Evolutionary conservation across 2,797 vertebrate species (phyloP).

Genomic region (Loriculus beryllinus): DNA sequence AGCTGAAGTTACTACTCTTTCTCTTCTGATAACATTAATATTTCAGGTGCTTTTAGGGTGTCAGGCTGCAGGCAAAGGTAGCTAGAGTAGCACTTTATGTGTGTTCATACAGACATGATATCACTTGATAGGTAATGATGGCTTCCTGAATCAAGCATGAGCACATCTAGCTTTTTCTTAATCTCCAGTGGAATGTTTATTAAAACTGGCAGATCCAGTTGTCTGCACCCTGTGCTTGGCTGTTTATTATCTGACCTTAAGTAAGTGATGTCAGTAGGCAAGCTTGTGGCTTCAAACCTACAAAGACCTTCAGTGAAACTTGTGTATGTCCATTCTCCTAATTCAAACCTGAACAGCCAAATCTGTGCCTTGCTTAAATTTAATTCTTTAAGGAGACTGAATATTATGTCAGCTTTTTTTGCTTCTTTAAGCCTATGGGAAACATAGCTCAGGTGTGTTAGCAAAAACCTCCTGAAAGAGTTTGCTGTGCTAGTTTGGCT

Average conservation of each 20-base stretch:
- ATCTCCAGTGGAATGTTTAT: neutral
- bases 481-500: neutral
- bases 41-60: neutral
- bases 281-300: neutral
- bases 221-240: neutral
- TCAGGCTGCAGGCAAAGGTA: neutral
- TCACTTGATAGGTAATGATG: neutral
- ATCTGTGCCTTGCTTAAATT: neutral
- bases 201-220: neutral
- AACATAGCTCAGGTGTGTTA: neutral
- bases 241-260: neutral
- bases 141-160: neutral
- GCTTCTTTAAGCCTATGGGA: neutral
- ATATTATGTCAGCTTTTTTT: neutral
- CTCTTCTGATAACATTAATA: neutral
- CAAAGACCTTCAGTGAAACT: neutral
- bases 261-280: neutral
- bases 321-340: neutral
- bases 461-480: neutral
- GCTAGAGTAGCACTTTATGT: neutral
- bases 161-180: neutral
- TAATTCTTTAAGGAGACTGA: neutral
- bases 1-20: neutral
- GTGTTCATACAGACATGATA: neutral
- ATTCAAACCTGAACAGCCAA: neutral